Evolutionary conservation across 2,888 invertebrate species (phyloP), one percentile per base, ranked within the genome.

Genomic region (Andrena haemorrhoa): DNA sequence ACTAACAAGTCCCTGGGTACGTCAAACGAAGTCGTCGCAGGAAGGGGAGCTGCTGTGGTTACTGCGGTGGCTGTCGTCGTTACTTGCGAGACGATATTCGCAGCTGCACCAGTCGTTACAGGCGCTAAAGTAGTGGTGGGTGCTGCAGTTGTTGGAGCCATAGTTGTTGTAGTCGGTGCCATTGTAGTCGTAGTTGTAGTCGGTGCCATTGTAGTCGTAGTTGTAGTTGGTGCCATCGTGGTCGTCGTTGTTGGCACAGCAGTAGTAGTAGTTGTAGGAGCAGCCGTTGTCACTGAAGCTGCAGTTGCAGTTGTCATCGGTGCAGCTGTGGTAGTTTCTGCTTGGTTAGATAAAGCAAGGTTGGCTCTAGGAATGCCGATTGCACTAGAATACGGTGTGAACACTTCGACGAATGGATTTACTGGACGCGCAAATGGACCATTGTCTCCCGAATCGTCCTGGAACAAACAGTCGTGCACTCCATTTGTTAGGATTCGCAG

Each of bases 381-480:
- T 74, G 87, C 83, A 75, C 78, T 86, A 2, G 90, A 86, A 77
- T 88, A 79, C 10, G 92, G 92, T 26, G 90, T 90, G 80, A 93
- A 92, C 53, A 93, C 83, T 79, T 93, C 91, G 58, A 90, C 89
- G 58, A 91, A 87, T 4, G 93, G 90, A 85, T 88, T 92, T 71
- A 92, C 61, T 23, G 93, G 90, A 31, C 88, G 86, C 10, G 89
- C 75, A 78, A 83, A 80, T 49, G 88, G 82, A 0, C 85, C 66
- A 75, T 86, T 91, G 23, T 89, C 83, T 26, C 76, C 86, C 16
- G 90, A 80, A 75, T 83, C 83, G 12, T 83, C 83, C 83, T 83
- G 66, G 51, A 63, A 68, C 33, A 53, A 20, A n/a, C 2, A 60
- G 26, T 10, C 31, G 8, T 64, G 5, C 10, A 20, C n/a, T 23